Base-by-base conservation (phyloP, 1,140 invertebrate genomes). In the fruit fly (Drosophila melanogaster) region DNA sequence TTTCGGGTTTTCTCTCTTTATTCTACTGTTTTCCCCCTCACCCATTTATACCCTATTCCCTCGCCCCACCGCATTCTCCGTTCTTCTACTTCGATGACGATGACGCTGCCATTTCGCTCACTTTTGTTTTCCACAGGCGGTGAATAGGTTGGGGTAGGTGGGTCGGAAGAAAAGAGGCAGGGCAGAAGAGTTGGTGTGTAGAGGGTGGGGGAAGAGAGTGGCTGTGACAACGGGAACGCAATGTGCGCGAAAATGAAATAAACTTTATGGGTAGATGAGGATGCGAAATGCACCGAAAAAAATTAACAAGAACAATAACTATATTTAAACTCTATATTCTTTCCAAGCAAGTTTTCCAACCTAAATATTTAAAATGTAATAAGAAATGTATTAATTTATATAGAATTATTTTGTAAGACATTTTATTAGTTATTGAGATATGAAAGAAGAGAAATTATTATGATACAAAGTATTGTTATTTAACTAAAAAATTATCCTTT, bases 171-270 rank as follows among this genome's bases (percentile, higher is more conserved):
- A 7, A 14, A 38, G 17, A 8, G 14, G 17, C 0, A 17, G 12
- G 6, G 17, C 6, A 33, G 10, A 3, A 12, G 22, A 1, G 15
- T 7, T 3, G 30, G 24, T 10, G 8, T 7, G 15, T 12, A 51
- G n/a, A 11, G 17, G 14, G 1, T 17, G n/a, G 33, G 33, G 40
- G 1, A n/a, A 19, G 41, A 44, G 26, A 41, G 33, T 30, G 35
- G 73, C 75, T 77, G 70, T 81, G 77, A 81, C 78, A 73, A 77
- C 51, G 73, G 53, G 78, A 81, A 77, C 77, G 77, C 81, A 84
- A 81, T 74, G 84, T 87, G 84, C 83, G 79, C 84, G 85, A 89
- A 89, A 89, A 89, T 89, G 84, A 89, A 89, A 89, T 89, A 89
- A 89, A 89, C 85, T 89, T 80, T 84, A 77, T 71, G 58, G 46